Percentiles rank a stretch among this genome's conserved stretches.
phyloP scores from a whole-genome alignment of 2,797 vertebrate species.

The Pangasius krempfi region DNA sequence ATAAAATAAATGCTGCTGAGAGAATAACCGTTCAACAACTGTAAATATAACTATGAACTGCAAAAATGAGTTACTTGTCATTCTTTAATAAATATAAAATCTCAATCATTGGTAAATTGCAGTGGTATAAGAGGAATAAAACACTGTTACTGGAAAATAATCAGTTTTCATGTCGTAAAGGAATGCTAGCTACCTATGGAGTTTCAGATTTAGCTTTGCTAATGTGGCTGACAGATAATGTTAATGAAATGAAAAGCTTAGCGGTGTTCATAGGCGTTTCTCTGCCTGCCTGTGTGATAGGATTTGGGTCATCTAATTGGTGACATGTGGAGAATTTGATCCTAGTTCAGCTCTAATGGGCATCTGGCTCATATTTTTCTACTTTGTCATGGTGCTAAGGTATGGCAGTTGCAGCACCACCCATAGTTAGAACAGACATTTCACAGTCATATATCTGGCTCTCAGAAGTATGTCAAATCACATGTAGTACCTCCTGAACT shows the following conservation, averaged over 20 bases:
- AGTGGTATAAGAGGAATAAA: background rate
- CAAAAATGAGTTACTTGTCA: background rate
- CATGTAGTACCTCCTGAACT: slow-evolving; percentile 6
- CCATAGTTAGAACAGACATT: background rate
- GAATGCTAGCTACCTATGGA: background rate
- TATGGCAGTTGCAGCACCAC: background rate
- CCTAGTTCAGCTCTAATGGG: slow-evolving; percentile 10
- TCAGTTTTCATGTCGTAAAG: background rate
- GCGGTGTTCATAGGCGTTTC: background rate
- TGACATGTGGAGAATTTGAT: background rate
- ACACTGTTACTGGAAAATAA: background rate
- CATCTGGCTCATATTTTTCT: slow-evolving; percentile 25
- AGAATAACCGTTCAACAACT: background rate
- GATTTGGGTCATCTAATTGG: background rate
- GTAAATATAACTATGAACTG: background rate
- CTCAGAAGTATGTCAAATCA: background rate
- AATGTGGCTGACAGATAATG: background rate
- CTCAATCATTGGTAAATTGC: background rate
- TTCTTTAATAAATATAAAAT: background rate
- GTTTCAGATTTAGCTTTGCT: background rate
- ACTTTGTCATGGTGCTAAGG: slow-evolving; percentile 8
- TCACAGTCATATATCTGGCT: background rate
- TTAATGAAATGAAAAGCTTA: background rate
- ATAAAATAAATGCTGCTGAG: background rate
- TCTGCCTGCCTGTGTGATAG: background rate